Evolutionary conservation across 1,140 invertebrate species (phyloP).

Genomic region (Prorops nasuta): DNA sequence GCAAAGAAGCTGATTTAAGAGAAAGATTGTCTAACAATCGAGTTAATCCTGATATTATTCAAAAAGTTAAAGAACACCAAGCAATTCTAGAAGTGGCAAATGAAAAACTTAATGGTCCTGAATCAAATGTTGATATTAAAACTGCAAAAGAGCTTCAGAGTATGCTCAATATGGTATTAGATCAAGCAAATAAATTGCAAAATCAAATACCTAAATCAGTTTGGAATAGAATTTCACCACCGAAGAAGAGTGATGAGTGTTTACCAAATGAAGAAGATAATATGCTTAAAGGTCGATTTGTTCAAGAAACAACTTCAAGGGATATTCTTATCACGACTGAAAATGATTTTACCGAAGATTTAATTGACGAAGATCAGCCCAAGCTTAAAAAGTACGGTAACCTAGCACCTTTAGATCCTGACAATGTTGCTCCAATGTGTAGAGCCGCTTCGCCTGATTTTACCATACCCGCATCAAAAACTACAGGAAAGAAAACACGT

Average conservation of each 20-base stretch:
- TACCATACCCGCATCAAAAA: too few species aligned
- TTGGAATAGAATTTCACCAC: slow-evolving; percentile 51
- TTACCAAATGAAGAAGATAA: slow-evolving; percentile 7
- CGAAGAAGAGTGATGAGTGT: slow-evolving; percentile 15
- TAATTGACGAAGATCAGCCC: slow-evolving; percentile 1
- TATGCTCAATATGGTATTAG: slow-evolving; percentile 47
- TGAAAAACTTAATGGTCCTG: slow-evolving; percentile 37
- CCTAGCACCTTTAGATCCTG: slow-evolving; percentile 27
- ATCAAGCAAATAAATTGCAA: slow-evolving; percentile 48
- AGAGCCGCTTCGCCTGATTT: too few species aligned
- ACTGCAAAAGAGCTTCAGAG: slow-evolving; percentile 48
- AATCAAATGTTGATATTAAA: slow-evolving; percentile 30
- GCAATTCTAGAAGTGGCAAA: slow-evolving; percentile 45
- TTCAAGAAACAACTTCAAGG: slow-evolving; percentile 34
- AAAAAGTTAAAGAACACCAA: slow-evolving; percentile 47
- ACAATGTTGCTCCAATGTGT: too few species aligned
- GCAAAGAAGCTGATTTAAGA: slow-evolving; percentile 44
- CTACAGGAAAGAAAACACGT: too few species aligned
- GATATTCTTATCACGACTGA: slow-evolving; percentile 41
- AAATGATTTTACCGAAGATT: slow-evolving; percentile 31
- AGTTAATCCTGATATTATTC: slow-evolving; percentile 26
- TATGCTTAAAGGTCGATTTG: slow-evolving; percentile 36
- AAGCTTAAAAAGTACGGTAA: slow-evolving; percentile 35
- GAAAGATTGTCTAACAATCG: slow-evolving; percentile 38
- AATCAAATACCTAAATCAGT: slow-evolving; percentile 47